Conservation (phyloP, 2,888 invertebrate genomes). For the Polia nebulosa region DNA sequence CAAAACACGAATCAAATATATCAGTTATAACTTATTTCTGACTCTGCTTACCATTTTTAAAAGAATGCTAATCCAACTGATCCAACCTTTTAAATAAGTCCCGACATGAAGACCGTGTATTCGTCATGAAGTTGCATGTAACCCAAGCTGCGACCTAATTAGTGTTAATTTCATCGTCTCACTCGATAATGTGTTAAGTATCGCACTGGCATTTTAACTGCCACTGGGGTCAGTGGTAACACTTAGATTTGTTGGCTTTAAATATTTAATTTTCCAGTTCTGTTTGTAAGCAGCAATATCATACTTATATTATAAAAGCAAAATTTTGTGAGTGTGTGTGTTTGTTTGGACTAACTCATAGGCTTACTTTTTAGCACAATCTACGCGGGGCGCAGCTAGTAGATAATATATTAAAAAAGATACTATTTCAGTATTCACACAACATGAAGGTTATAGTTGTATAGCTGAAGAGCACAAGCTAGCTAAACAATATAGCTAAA, state of each 20-base stretch:
- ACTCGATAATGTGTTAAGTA: constrained; percentile 62
- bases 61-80: not conserved
- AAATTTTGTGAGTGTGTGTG: no score
- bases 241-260: constrained; percentile 9
- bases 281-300: no score
- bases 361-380: no score
- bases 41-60: not conserved
- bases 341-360: no score
- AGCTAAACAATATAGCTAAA: not conserved
- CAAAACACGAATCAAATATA: not conserved
- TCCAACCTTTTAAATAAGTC: constrained; percentile 4
- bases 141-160: constrained; percentile 65
- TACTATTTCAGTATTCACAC: not conserved
- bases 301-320: no score
- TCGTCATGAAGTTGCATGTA: constrained; percentile 53
- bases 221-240: constrained; percentile 26
- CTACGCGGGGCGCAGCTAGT: no score
- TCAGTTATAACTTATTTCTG: not conserved
- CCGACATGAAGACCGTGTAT: not conserved
- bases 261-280: not conserved
- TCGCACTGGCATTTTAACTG: constrained; percentile 50
- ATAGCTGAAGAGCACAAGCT: not conserved
- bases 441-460: not conserved
- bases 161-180: constrained; percentile 65
- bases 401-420: not conserved